These are phyloP conservation scores for Microtus californicus DNA, from an alignment of 2,797 vertebrate genomes.

Conservation along the genomic window DNA sequence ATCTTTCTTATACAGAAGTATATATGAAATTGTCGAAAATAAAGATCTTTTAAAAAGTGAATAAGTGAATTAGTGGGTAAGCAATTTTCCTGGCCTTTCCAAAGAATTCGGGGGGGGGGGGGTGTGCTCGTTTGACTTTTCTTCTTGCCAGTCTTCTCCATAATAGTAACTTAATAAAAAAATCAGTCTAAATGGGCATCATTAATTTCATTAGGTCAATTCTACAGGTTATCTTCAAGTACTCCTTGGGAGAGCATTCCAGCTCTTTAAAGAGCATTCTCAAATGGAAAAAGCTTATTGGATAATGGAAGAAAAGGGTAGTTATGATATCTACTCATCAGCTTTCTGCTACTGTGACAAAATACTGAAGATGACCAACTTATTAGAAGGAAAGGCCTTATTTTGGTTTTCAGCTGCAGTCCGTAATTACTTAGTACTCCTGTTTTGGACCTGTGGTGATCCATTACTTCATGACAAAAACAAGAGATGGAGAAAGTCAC, in stretches of 20 bases:
- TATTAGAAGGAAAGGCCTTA: not conserved
- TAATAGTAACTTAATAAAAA: not conserved
- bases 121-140: not conserved
- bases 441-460: not conserved
- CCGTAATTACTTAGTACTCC: not conserved
- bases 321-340: not conserved
- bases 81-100: not conserved
- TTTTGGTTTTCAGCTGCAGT: not conserved
- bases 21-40: not conserved
- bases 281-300: not conserved
- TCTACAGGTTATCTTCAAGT: not conserved
- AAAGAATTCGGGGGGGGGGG: not conserved
- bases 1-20: not conserved
- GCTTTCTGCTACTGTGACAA: not conserved
- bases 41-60: not conserved
- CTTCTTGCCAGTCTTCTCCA: not conserved
- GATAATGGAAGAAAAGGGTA: slow-evolving; percentile 21
- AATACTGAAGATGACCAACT: not conserved
- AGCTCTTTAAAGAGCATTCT: not conserved
- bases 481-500: not conserved
- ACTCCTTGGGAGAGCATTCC: not conserved
- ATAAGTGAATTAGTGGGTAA: not conserved
- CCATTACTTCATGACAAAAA: not conserved
- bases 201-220: not conserved
- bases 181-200: not conserved